A percentile compares a stretch with the other conserved stretches of the same genome.
Evolutionary conservation across 2,888 invertebrate genomes (phyloP).

Genomic region (Trypoxylon attenuatum): DNA sequence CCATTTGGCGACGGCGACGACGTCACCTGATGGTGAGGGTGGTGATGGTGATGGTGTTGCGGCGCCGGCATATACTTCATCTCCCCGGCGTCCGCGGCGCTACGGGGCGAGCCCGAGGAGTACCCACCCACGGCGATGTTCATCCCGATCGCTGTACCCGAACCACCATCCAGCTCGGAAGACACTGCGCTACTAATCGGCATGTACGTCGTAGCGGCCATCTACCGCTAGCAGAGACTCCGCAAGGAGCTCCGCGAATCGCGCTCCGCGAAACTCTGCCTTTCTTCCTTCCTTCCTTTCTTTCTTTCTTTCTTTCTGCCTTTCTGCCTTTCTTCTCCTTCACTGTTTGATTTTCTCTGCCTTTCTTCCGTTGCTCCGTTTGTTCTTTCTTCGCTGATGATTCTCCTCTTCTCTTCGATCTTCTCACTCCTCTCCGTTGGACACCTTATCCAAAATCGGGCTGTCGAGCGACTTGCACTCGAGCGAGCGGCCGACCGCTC

Average conservation of each 20-base stretch:
- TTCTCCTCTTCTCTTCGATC: neutral
- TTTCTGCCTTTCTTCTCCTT: neutral
- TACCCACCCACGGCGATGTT: constrained; percentile 85
- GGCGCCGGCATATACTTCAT: constrained; percentile 94
- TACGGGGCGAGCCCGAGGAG: constrained; percentile 88
- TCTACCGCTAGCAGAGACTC: constrained; percentile 81
- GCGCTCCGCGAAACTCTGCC: constrained; percentile 69
- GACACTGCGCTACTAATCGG: constrained; percentile 84
- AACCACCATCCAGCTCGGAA: constrained; percentile 84
- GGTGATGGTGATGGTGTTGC: constrained; percentile 90
- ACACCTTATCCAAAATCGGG: neutral
- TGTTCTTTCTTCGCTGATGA: neutral
- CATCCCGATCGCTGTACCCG: constrained; percentile 81
- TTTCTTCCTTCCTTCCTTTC: neutral
- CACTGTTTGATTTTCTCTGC: neutral
- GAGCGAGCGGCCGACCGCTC: no score
- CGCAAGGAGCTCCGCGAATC: constrained; percentile 41
- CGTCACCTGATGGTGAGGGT: constrained; percentile 81
- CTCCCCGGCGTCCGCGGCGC: constrained; percentile 90
- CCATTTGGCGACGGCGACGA: constrained; percentile 82
- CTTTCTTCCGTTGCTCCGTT: neutral
- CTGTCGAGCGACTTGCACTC: neutral
- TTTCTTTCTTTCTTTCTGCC: neutral
- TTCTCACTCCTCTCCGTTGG: neutral
- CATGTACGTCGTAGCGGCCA: constrained; percentile 97